A percentile compares a stretch with the other conserved stretches of the same genome.
Evolutionary conservation across 2,113 vertebrate genomes (phyloP).

Genomic region (Scolopax mira): DNA sequence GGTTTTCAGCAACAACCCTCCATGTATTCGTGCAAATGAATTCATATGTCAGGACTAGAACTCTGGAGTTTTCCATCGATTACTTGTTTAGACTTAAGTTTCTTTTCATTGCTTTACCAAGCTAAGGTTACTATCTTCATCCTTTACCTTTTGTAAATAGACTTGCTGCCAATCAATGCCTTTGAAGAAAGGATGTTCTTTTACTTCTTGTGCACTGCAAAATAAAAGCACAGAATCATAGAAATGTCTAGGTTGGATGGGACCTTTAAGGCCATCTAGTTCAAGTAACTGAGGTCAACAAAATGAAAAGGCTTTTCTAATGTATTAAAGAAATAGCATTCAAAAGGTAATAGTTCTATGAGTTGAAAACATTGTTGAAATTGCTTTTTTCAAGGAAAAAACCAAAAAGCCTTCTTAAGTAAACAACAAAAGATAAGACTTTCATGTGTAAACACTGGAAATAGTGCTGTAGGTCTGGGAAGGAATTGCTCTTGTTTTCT

Average conservation of each 20-base stretch:
- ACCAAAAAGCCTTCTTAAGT: neutral
- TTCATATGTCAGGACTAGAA: neutral
- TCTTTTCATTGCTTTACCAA: neutral
- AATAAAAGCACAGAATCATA: neutral
- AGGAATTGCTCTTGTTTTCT: neutral
- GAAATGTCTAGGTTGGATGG: no score
- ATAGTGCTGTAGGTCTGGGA: neutral
- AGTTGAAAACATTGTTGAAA: neutral
- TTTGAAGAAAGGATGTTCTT: constrained; percentile 92
- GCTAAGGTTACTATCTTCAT: neutral
- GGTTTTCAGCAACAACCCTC: neutral
- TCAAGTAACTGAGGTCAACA: neutral
- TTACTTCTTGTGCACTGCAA: constrained; percentile 91
- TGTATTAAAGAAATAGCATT: neutral
- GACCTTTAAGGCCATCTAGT: no score
- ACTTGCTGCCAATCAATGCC: constrained; percentile 98
- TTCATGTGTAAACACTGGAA: neutral
- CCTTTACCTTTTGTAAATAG: constrained; percentile 92
- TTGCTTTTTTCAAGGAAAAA: neutral
- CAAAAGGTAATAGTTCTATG: neutral
- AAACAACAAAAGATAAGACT: neutral
- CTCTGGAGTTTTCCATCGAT: neutral
- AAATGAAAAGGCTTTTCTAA: neutral
- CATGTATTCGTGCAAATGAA: fast-evolving
- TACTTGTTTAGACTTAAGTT: neutral